Evolutionary conservation across 2,797 vertebrate species (phyloP).

Genomic region (Sebastes melanostomus): DNA sequence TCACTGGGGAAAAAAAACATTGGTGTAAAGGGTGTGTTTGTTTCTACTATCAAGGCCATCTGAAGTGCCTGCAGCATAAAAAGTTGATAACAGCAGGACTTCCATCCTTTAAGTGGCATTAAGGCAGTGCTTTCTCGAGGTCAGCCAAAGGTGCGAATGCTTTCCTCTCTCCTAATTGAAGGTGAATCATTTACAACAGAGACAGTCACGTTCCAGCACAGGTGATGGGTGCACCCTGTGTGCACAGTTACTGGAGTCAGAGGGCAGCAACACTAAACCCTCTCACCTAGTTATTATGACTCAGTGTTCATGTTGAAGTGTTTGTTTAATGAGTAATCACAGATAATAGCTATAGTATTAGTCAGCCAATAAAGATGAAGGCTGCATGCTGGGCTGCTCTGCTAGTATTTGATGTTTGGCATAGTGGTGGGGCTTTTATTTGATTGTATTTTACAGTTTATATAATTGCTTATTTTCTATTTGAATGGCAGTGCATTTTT

Average conservation of each 20-base stretch:
- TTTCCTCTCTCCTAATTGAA: slow-evolving; percentile 49
- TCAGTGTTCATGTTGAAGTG: slow-evolving; percentile 28
- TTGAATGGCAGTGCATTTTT: neutral
- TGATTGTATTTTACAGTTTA: neutral
- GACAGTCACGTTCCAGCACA: slow-evolving; percentile 77
- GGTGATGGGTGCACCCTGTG: slow-evolving; percentile 67
- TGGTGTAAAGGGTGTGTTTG: slow-evolving; percentile 1
- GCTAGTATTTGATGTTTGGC: neutral
- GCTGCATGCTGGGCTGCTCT: neutral
- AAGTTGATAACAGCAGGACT: slow-evolving; percentile 38
- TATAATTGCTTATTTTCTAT: neutral
- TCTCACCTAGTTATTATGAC: slow-evolving; percentile 14
- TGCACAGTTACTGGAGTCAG: slow-evolving; percentile 6
- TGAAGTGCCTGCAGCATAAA: slow-evolving; percentile 4
- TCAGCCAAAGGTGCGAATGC: slow-evolving; percentile 63
- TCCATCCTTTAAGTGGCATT: slow-evolving; percentile 46
- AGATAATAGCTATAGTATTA: slow-evolving; percentile 40
- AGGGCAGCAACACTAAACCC: slow-evolving; percentile 7
- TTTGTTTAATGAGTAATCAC: slow-evolving; percentile 9
- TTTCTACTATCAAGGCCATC: slow-evolving; percentile 7
- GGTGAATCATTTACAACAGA: slow-evolving; percentile 72
- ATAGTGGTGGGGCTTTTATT: neutral
- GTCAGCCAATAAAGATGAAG: neutral
- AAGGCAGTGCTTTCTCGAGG: slow-evolving; percentile 41
- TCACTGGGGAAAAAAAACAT: neutral